A percentile compares a stretch with the other conserved stretches of the same genome.
Evolutionary conservation across 1,140 invertebrate genomes (phyloP).

Genomic region (Aphis craccivora): DNA sequence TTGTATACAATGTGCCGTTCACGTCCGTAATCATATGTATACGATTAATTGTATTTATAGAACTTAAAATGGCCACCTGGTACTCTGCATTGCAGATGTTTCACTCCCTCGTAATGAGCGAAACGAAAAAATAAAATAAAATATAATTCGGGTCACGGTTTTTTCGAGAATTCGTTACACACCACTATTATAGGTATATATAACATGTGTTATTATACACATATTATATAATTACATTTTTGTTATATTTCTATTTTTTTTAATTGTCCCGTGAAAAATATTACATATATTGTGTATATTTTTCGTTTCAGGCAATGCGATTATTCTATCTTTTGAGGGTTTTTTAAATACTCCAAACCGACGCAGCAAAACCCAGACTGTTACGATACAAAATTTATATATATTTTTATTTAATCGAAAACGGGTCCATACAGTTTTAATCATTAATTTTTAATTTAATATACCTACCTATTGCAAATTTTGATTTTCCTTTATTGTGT

Average conservation of each 20-base stretch:
- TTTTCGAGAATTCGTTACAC: constrained; percentile 7
- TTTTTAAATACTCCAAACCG: background rate
- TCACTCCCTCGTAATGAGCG: background rate
- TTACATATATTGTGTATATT: background rate
- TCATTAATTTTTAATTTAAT: background rate
- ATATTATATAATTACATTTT: background rate
- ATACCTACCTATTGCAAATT: background rate
- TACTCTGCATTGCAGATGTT: constrained; percentile 15
- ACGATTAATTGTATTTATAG: constrained; percentile 39
- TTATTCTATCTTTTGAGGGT: background rate
- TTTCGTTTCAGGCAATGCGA: background rate
- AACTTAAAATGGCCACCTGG: constrained; percentile 46
- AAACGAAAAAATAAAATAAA: background rate
- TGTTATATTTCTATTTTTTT: background rate
- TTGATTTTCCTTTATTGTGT: background rate
- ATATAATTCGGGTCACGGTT: constrained; percentile 31
- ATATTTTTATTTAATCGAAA: background rate
- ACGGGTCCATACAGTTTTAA: background rate
- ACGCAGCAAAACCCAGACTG: background rate
- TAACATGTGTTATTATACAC: background rate
- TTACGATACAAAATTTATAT: background rate
- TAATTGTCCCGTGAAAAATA: background rate
- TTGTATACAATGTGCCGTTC: background rate
- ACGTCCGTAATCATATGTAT: background rate
- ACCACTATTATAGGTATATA: background rate